Percentiles rank a stretch among this genome's conserved stretches.
Conservation (phyloP, 2,113 vertebrate species). For the Tretioscincus oriximinensis region DNA sequence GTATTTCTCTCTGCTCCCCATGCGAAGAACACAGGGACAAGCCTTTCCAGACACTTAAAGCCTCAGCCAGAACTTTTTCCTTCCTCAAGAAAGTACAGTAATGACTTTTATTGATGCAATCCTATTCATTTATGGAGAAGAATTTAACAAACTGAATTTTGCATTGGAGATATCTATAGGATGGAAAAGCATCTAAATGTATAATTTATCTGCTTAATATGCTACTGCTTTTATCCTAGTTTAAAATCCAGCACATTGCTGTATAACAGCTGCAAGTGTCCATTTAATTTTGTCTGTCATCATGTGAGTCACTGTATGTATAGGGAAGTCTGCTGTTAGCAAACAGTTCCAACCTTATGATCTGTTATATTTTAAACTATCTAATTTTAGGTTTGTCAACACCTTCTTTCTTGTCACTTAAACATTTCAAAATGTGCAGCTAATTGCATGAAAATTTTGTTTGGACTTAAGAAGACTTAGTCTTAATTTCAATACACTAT, state of each 20-base stretch:
- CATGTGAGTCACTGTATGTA: slow-evolving; percentile 49
- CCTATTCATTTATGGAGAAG: neutral
- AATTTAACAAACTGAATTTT: neutral
- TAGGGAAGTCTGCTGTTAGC: slow-evolving; percentile 63
- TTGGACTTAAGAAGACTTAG: neutral
- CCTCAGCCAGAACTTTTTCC: too few relatives aligned
- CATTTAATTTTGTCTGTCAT: slow-evolving; percentile 30
- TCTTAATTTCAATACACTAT: neutral
- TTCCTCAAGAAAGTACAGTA: too few relatives aligned
- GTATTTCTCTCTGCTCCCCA: too few relatives aligned
- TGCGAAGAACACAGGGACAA: too few relatives aligned
- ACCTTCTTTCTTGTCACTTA: slow-evolving; percentile 15
- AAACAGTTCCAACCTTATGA: slow-evolving; percentile 66
- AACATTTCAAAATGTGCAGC: slow-evolving; percentile 32
- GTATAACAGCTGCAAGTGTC: slow-evolving; percentile 1
- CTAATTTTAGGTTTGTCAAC: slow-evolving; percentile 35
- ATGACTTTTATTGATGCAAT: neutral
- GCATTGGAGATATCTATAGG: neutral
- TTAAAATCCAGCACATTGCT: neutral
- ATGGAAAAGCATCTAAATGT: neutral
- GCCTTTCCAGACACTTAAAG: too few relatives aligned
- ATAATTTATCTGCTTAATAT: neutral
- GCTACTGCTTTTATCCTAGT: slow-evolving; percentile 12
- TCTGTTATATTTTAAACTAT: slow-evolving; percentile 33
- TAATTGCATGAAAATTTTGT: neutral